Conservation (phyloP, 2,888 invertebrate species). For the Leptopilina drosophilae region DNA sequence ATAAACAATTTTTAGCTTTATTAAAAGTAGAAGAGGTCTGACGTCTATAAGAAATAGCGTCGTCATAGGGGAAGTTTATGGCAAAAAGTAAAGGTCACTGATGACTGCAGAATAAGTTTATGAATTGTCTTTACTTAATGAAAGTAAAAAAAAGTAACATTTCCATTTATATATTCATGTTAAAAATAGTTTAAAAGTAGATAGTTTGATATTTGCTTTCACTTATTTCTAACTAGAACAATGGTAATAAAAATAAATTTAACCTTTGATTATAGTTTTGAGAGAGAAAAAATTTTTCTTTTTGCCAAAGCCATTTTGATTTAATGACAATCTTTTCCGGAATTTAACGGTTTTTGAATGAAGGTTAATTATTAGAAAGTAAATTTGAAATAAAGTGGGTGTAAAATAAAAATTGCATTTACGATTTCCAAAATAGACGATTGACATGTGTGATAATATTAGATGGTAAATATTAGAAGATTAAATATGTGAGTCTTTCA, state of each 20-base stretch:
- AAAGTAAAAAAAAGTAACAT: background rate
- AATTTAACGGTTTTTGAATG: no score
- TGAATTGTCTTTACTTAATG: background rate
- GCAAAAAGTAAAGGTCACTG: constrained; percentile 20
- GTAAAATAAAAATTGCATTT: background rate
- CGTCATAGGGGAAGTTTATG: constrained; percentile 21
- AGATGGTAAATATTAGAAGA: background rate
- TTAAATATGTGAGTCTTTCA: background rate
- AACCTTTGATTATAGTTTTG: no score
- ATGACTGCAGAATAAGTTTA: background rate
- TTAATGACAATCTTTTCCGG: no score
- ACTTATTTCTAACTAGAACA: no score
- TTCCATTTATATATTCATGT: background rate
- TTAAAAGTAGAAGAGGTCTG: constrained; percentile 8
- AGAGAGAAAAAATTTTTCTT: no score
- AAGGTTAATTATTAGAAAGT: no score
- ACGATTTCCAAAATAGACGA: background rate
- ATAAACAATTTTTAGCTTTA: background rate
- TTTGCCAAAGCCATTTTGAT: no score
- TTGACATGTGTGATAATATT: background rate
- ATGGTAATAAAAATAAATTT: no score
- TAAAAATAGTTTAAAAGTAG: no score
- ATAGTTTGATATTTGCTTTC: no score
- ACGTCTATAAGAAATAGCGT: constrained; percentile 25
- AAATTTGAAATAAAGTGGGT: no score